These are phyloP conservation scores for Formicarius rufipectus DNA, from an alignment of 2,113 vertebrate genomes.

Conservation along the genomic window DNA sequence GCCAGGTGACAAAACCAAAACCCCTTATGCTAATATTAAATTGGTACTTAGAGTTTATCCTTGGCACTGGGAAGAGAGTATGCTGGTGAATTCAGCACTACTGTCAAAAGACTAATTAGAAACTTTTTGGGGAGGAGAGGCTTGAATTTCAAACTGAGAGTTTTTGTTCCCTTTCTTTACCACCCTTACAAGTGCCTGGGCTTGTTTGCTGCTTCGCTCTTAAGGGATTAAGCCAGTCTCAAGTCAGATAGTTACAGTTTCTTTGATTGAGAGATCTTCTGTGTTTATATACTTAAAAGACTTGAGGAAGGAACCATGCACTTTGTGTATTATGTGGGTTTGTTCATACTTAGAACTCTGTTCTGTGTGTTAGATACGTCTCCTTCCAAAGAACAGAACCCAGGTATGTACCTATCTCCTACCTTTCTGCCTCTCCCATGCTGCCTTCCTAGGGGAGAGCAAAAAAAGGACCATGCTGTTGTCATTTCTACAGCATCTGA, in stretches of 20 bases:
- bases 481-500: background rate
- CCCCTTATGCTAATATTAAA: background rate
- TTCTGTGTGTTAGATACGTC: background rate
- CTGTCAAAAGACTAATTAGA: background rate
- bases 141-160: background rate
- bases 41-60: background rate
- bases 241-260: background rate
- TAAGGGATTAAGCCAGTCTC: background rate
- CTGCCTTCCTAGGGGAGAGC: background rate
- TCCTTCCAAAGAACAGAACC: background rate
- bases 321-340: background rate
- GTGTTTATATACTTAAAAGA: background rate
- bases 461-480: too few relatives aligned
- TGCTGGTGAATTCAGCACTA: background rate
- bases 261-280: background rate
- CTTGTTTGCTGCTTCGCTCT: background rate
- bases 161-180: background rate
- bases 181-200: background rate
- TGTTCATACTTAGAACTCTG: background rate
- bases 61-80: background rate
- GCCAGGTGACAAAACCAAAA: background rate
- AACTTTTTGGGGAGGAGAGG: background rate
- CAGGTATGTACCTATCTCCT: rapidly evolving
- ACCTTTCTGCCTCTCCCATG: background rate
- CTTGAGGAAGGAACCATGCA: background rate